These are phyloP conservation scores for human DNA, from an alignment of 2,113 vertebrate genomes.

Conservation along the genomic window GRCh38 chr14:62405501-62406000, in stretches of 20 bases:
- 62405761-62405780: not conserved
- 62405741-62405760: not conserved
- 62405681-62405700: not conserved
- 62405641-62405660: not conserved
- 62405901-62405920: not conserved
- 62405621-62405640: not conserved
- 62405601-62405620: not conserved
- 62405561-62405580: not conserved
- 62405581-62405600: not conserved
- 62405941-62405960: conserved; percentile 25
- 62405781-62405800: not conserved
- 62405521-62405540: not conserved
- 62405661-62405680: not conserved
- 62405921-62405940: not conserved
- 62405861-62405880: not conserved
- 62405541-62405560: not conserved
- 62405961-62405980: not conserved
- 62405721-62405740: not conserved
- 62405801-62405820: not conserved
- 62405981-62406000: not conserved
- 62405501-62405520: not conserved
- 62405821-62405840: not conserved
- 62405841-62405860: not conserved
- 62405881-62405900: not conserved
- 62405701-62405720: not conserved